A percentile compares a stretch with the other conserved stretches of the same genome.
Conservation (phyloP, 1,140 invertebrate genomes). For the Lordiphosa stackelbergi region DNA sequence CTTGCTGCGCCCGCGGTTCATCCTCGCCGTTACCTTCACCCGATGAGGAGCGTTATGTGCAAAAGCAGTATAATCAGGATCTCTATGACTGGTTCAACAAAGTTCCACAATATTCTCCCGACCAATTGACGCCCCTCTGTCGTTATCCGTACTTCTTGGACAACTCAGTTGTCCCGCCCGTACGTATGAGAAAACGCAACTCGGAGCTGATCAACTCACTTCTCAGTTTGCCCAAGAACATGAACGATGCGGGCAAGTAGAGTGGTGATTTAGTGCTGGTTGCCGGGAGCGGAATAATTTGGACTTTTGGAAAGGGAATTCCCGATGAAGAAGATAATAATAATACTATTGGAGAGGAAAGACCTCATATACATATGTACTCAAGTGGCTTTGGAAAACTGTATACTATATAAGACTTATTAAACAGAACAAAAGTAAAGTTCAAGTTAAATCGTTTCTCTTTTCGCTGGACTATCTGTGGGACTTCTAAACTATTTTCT, state of each 20-base stretch:
- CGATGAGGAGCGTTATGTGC: constrained; percentile 73
- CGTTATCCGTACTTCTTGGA: constrained; percentile 51
- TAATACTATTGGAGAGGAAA: no score
- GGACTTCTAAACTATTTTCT: no score
- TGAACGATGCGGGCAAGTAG: constrained; percentile 84
- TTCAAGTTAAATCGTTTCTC: no score
- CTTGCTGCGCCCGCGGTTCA: constrained; percentile 12
- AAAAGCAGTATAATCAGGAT: constrained; percentile 72
- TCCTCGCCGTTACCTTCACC: constrained; percentile 45
- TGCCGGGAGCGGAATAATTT: not conserved
- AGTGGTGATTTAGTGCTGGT: not conserved
- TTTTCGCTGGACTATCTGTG: no score
- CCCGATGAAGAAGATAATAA: no score
- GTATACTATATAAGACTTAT: no score
- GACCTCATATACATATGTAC: no score
- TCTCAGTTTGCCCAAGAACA: constrained; percentile 83
- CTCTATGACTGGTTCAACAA: constrained; percentile 63
- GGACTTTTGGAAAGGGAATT: no score
- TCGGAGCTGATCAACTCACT: constrained; percentile 86
- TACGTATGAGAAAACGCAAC: constrained; percentile 81
- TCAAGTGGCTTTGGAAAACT: no score
- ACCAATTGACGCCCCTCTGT: constrained; percentile 42
- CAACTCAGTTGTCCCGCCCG: constrained; percentile 44
- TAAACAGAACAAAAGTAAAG: constrained; percentile 1
- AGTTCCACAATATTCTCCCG: constrained; percentile 36